Conservation (phyloP, 37 sponge, comb jelly and placozoan genomes). For the Tethya wilhelma region DNA sequence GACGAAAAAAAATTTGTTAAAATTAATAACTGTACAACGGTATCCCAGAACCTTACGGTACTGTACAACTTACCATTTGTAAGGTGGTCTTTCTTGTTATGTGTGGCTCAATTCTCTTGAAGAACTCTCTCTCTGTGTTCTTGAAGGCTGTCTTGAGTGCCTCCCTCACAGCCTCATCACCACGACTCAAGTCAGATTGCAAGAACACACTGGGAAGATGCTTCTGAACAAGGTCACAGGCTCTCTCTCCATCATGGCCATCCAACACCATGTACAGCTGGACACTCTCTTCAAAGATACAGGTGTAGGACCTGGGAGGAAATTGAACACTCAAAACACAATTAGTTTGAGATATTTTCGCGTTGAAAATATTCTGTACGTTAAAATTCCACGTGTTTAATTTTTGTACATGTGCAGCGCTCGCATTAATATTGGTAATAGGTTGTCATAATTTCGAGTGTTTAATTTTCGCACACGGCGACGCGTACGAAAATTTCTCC, state of each 20-base stretch:
- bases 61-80: constrained; percentile 47
- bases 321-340: too few species aligned
- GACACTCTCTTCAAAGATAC: neutral
- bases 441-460: too few species aligned
- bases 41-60: too few species aligned
- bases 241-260: constrained; percentile 81
- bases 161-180: constrained; percentile 1
- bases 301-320: constrained; percentile 28
- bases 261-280: constrained; percentile 84
- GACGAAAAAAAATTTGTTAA: too few species aligned
- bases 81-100: constrained; percentile 41
- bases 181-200: neutral
- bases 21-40: too few species aligned
- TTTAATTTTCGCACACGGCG: too few species aligned
- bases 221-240: constrained; percentile 64
- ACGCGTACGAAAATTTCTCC: too few species aligned
- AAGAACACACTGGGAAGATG: constrained; percentile 53
- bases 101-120: constrained; percentile 55
- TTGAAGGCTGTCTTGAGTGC: constrained; percentile 37
- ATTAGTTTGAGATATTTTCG: too few species aligned
- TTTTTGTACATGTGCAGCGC: too few species aligned
- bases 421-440: too few species aligned
- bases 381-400: too few species aligned
- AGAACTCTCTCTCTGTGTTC: constrained; percentile 63
- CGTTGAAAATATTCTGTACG: too few species aligned